Conservation (phyloP, 2,888 invertebrate species). For the Acrobasis suavella region DNA sequence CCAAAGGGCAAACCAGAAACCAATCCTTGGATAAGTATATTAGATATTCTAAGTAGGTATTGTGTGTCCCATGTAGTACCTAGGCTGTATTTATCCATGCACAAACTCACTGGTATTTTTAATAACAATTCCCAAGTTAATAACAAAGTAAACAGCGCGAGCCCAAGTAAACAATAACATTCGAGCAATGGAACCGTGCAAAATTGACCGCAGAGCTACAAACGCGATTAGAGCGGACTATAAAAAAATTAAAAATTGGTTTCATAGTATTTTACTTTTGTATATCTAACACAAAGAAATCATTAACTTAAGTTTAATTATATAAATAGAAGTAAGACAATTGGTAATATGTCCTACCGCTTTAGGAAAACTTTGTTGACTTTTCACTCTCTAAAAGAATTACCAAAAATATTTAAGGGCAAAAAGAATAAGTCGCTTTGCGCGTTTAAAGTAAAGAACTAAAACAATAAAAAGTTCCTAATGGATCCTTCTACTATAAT, state of each 20-base stretch:
- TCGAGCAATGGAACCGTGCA: constrained; percentile 48
- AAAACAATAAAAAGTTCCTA: too few relatives aligned
- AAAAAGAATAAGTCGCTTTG: too few relatives aligned
- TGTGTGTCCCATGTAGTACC: background rate
- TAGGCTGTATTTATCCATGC: constrained; percentile 33
- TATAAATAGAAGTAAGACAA: background rate
- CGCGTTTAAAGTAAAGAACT: too few relatives aligned
- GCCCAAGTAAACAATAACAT: constrained; percentile 54
- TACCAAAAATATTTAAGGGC: too few relatives aligned
- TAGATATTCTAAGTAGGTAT: too few relatives aligned
- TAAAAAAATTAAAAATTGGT: background rate
- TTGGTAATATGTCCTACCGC: background rate
- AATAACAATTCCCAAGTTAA: constrained; percentile 66
- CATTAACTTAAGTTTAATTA: background rate
- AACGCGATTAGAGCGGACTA: constrained; percentile 23
- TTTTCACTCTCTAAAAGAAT: too few relatives aligned
- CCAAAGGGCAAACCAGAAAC: too few relatives aligned
- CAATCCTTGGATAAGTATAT: too few relatives aligned
- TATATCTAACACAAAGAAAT: background rate
- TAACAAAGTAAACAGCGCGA: constrained; percentile 55
- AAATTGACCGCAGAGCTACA: constrained; percentile 50
- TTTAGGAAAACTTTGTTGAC: too few relatives aligned
- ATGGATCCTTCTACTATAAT: too few relatives aligned
- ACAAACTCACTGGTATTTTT: constrained; percentile 47
- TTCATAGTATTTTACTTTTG: background rate